Evolutionary conservation across 2,797 vertebrate genomes (phyloP).

Genomic region (Epinephelus awoara): DNA sequence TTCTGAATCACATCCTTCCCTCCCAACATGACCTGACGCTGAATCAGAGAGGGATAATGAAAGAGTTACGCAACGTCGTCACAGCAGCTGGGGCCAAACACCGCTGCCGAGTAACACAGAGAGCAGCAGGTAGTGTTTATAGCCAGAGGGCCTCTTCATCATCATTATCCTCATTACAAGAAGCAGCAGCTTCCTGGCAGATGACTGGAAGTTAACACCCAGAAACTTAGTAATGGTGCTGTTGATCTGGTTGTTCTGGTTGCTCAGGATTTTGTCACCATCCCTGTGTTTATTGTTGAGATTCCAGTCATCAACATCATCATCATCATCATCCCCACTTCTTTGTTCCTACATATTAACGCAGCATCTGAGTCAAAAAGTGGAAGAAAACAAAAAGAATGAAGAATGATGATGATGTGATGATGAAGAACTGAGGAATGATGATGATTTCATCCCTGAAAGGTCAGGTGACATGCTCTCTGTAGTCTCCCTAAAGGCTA

Average conservation of each 20-base stretch:
- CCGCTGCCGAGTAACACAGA: not conserved
- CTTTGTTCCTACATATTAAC: not conserved
- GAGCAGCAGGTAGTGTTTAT: conserved; percentile 46
- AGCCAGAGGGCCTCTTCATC: conserved; percentile 28
- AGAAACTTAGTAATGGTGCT: not conserved
- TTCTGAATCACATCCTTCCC: conserved; percentile 72
- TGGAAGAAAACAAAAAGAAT: not conserved
- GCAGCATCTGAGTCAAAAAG: not conserved
- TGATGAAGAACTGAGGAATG: conserved; percentile 1
- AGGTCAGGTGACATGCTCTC: not conserved
- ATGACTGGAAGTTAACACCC: conserved; percentile 31
- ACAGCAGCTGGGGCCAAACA: conserved; percentile 31
- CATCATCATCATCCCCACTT: not conserved
- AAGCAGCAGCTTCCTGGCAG: conserved; percentile 31
- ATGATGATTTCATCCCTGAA: not conserved
- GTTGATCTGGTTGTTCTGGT: conserved; percentile 40
- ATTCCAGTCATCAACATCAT: not conserved
- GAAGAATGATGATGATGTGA: too few relatives aligned
- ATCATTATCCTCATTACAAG: not conserved
- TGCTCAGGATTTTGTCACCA: conserved; percentile 7
- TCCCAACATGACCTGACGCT: conserved; percentile 51
- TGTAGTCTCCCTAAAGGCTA: not conserved
- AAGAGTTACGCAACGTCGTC: conserved; percentile 49
- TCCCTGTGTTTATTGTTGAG: not conserved
- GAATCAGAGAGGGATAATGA: conserved; percentile 37